Percentiles rank a stretch among this genome's conserved stretches.
phyloP scores from a whole-genome alignment of 2,888 invertebrate genomes.

The Norana najaformis region DNA sequence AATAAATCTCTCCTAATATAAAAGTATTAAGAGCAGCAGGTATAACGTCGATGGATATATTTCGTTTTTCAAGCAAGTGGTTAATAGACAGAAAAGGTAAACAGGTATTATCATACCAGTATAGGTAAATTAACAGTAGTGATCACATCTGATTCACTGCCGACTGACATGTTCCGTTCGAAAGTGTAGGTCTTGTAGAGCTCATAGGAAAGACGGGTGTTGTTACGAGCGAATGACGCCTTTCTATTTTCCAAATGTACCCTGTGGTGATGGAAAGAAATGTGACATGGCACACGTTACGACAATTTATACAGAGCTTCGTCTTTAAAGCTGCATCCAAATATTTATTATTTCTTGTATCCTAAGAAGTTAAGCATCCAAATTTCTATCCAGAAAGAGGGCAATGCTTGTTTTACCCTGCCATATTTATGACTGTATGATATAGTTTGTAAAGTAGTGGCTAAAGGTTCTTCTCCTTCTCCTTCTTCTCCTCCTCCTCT shows the following conservation, averaged over 20 bases:
- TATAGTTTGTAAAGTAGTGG: no score
- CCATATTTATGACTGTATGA: no score
- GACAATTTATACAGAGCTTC: background rate
- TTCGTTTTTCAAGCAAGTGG: background rate
- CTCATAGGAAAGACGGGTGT: background rate
- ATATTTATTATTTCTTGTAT: no score
- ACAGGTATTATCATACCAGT: background rate
- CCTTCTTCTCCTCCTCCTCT: background rate
- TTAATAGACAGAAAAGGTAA: no score
- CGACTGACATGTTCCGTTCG: background rate
- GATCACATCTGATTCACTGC: background rate
- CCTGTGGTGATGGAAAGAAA: background rate
- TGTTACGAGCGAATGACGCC: background rate
- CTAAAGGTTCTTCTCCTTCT: no score
- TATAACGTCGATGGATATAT: no score
- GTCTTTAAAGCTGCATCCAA: no score
- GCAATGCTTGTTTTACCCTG: no score
- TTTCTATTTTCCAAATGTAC: background rate
- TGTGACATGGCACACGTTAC: background rate
- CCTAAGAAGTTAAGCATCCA: no score
- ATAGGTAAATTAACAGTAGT: background rate
- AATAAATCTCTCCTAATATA: no score
- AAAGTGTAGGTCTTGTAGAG: conserved; percentile 24
- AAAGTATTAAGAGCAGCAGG: no score
- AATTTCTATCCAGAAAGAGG: no score